Base-by-base conservation (phyloP, 2,888 invertebrate genomes). In the Patella caerulea region DNA sequence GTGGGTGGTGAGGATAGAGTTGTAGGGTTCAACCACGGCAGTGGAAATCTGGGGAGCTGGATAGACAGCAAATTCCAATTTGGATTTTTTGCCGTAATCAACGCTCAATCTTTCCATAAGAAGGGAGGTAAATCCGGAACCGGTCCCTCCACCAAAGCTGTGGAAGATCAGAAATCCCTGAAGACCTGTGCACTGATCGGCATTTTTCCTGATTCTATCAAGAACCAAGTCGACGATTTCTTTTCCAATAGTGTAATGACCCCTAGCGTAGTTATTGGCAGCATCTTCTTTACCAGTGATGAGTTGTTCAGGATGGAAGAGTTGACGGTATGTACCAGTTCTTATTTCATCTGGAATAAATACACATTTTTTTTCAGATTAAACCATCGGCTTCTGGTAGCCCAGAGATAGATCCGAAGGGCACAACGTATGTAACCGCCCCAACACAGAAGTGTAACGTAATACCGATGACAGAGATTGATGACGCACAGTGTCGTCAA, bases 91-190 rank as follows among this genome's bases (percentile, higher is more conserved):
- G 2, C 65, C 65, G 24, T 65, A 65, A 24, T 65, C 65, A 12
- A 65, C 65, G 24, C 65, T 65, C 65, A 65, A 65, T 65, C 65
- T 65, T 65, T 65, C 65, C 65, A 65, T 65, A 65, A 65, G 65
- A 12, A 65, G 65, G 24, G 65, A 65, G 19, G 65, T 24, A 24
- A 65, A 65, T 24, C 65, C 65, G 24, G 65, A 65, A 24, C 65
- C 65, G 65, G 65, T 65, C 17, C 65, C 65, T 24, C 65, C 65
- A 65, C 65, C 65, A 24, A 65, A 65, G 11, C 19, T 24, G 24
- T 65, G 65, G 65, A 65, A 65, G 65, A 65, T 65, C n/a, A 65
- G 24, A 24, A 65, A 65, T 24, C 65, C 65, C 24, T 65, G 65
- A 65, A 65, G 65, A 65, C 65, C 65, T 3, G 65, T 65, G 24